Conservation (phyloP, 2,113 vertebrate species). For the Sander vitreus region DNA sequence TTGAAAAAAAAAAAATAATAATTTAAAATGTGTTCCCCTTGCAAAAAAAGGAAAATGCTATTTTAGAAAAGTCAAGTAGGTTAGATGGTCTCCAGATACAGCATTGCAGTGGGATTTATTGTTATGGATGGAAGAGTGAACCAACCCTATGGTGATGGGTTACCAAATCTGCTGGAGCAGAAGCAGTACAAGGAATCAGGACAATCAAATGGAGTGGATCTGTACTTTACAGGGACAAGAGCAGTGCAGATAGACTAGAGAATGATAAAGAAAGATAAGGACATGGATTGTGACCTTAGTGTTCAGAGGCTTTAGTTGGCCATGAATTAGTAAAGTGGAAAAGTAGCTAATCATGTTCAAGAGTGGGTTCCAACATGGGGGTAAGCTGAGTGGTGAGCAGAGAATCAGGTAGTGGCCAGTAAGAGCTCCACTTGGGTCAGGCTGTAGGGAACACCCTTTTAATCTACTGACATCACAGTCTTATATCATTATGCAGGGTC, state of each 20-base stretch:
- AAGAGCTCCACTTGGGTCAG: constrained; percentile 31
- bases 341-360: constrained; percentile 83
- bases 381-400: constrained; percentile 40
- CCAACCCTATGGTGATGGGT: constrained; percentile 21
- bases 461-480: neutral
- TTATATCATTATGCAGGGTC: neutral
- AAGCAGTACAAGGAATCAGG: constrained; percentile 22
- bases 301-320: constrained; percentile 77
- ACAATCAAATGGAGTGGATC: constrained; percentile 33
- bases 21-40: neutral
- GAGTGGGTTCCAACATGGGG: constrained; percentile 58
- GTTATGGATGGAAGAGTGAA: constrained; percentile 39
- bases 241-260: constrained; percentile 68
- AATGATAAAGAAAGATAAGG: constrained; percentile 25
- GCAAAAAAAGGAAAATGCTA: neutral
- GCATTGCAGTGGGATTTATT: neutral
- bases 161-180: constrained; percentile 29
- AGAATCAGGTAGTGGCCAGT: constrained; percentile 45
- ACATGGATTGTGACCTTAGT: constrained; percentile 67
- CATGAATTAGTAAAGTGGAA: constrained; percentile 89
- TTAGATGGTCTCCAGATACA: neutral
- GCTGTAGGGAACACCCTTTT: constrained; percentile 12
- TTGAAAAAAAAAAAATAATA: too few relatives aligned
- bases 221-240: constrained; percentile 48
- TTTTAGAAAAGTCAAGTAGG: neutral